These are phyloP conservation scores for Radopholus similis DNA, from an alignment of 1,140 invertebrate species.

Conservation along the genomic window DNA sequence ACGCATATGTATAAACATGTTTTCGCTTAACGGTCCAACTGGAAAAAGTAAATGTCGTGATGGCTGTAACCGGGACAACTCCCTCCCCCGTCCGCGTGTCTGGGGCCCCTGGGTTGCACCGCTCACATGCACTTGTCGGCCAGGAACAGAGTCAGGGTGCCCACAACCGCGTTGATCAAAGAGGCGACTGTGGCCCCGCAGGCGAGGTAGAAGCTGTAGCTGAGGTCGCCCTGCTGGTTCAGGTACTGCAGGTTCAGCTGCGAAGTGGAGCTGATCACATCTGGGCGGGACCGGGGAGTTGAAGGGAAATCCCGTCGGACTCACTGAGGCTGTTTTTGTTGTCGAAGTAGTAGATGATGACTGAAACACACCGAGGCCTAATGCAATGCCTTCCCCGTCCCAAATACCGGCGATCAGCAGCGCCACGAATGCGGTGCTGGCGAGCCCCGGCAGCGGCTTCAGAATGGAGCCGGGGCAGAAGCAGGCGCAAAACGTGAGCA, in stretches of 20 bases:
- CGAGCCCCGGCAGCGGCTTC: conserved; percentile 31
- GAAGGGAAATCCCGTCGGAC: conserved; percentile 2
- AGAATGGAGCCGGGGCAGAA: conserved; percentile 36
- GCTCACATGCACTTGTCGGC: conserved; percentile 40
- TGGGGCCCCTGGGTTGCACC: no score
- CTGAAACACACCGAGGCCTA: no score
- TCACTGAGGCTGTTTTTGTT: conserved; percentile 20
- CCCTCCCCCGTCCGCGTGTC: no score
- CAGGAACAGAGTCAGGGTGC: conserved; percentile 32
- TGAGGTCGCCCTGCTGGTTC: conserved; percentile 24
- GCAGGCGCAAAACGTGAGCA: conserved; percentile 41
- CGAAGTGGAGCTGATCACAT: conserved; percentile 1
- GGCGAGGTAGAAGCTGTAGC: conserved; percentile 41
- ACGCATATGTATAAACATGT: no score
- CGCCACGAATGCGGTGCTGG: conserved; percentile 26
- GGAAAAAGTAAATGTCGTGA: no score
- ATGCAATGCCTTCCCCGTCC: no score
- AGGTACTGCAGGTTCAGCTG: conserved; percentile 27
- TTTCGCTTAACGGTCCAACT: no score
- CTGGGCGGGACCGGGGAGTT: conserved; percentile 5
- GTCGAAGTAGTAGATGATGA: conserved; percentile 29
- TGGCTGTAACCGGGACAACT: no score
- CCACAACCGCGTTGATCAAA: conserved; percentile 30
- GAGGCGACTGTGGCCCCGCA: conserved; percentile 27
- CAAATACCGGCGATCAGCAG: no score